Evolutionary conservation across 2,113 vertebrate genomes (phyloP), one percentile per base, ranked within the genome.

Genomic region (Phylloscopus trochilus): DNA sequence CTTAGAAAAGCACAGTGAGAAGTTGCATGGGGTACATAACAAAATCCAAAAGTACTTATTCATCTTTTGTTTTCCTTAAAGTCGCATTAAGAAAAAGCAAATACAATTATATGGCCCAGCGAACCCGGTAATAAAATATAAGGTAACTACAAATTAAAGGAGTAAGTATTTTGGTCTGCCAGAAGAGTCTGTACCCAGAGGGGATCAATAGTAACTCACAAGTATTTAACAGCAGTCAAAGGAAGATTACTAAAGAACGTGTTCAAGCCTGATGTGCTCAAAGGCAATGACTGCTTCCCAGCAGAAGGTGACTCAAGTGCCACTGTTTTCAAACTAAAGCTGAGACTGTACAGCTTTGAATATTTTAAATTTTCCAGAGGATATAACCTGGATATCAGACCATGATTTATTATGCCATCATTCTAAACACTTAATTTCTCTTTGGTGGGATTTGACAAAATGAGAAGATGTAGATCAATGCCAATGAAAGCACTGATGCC

Each of bases 61-160:
- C 53, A 88, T 73, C 62, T 72, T 90, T 67, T 70, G 14, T 92
- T 90, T 93, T 46, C 55, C 63, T 63, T 66, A 47, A 85, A 88
- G 51, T 44, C 86, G 39, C 24, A 56, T 39, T 83, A 75, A 77
- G 52, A 41, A 88, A 94, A 93, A 77, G 37, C 47, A 91, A 91
- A 90, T 47, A 67, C 23, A 81, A 89, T 70, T 73, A 64, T 12
- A 90, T 1, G 18, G 52, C 31, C 52, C 47, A 93, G 73, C 79
- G 94, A 94, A 89, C 31, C 28, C 72, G 64, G 68, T 75, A 95
- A 95, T 94, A 94, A 96, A 92, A 92, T 68, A 80, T 2, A 23
- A 92, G 90, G 92, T 86, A 93, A 92, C 76, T 90, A 81, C 43
- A 94, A 94, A 93, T 90, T 95, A 95, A 86, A 96, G 80, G 55